phyloP scores from a whole-genome alignment of 2,113 vertebrate species.

The Astatoreochromis straeleni region DNA sequence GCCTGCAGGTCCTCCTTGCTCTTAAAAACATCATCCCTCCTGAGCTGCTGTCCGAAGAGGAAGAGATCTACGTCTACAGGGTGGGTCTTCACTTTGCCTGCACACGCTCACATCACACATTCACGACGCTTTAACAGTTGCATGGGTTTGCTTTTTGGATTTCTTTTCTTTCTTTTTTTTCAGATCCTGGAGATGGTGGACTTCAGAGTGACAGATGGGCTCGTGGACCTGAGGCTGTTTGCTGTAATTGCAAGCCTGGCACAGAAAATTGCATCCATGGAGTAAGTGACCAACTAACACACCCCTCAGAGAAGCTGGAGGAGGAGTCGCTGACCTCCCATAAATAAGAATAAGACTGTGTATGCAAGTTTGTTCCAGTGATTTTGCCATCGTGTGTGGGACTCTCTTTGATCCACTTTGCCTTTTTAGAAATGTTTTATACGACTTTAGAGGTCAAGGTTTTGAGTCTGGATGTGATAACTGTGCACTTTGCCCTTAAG shows the following conservation, averaged over 20 bases:
- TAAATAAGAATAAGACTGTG: constrained; percentile 50
- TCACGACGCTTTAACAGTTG: neutral
- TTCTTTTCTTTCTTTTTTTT: neutral
- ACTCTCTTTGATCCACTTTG: neutral
- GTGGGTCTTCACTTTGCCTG: neutral
- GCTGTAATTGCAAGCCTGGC: constrained; percentile 87
- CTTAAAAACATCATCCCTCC: constrained; percentile 68
- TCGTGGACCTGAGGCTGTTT: constrained; percentile 88
- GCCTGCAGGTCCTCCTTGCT: constrained; percentile 66
- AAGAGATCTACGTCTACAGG: constrained; percentile 77
- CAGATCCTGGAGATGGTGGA: constrained; percentile 91
- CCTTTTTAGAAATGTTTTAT: neutral
- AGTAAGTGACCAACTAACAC: constrained; percentile 80
- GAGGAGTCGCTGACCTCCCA: constrained; percentile 55
- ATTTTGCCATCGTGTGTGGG: constrained; percentile 35
- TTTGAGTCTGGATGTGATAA: neutral
- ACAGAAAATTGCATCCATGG: constrained; percentile 85
- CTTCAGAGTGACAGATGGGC: constrained; percentile 92
- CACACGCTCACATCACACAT: neutral
- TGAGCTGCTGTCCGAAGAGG: constrained; percentile 70
- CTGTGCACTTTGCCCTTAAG: neutral
- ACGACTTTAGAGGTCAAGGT: neutral
- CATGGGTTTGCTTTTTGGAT: neutral
- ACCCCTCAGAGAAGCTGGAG: constrained; percentile 74
- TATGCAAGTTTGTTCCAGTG: constrained; percentile 23